Base-by-base conservation (phyloP, 2,113 vertebrate species). In the Irena cyanogastra region DNA sequence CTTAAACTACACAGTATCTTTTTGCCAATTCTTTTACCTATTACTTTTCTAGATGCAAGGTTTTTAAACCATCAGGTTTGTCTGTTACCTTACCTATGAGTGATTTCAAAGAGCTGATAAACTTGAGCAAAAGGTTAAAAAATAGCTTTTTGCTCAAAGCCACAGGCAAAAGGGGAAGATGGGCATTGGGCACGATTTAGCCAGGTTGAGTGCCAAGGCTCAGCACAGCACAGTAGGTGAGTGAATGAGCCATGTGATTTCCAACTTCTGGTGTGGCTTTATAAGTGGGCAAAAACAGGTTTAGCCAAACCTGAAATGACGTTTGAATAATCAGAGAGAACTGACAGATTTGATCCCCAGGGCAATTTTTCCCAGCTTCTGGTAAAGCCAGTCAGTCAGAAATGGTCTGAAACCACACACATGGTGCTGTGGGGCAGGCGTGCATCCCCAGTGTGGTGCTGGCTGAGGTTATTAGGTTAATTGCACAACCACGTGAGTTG, bases 1-100 rank as follows among this genome's bases (percentile, higher is more conserved):
- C 28, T 33, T 33, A n/a, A 45, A 70, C 89, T 49, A 82, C 35
- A 87, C 11, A 75, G 37, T 56, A 78, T 63, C 42, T 87, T 86
- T 96, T 84, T 94, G 85, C 78, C 63, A 92, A 45, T 42, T 84
- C 68, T 93, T 93, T 35, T 47, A 22, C 23, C 44, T 47, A 39
- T 49, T 83, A 69, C 20, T 53, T 71, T 26, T 83, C 16, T 69
- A 30, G 11, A 24, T 28, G 39, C 56, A 68, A 97, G 71, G 70
- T 35, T 93, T 50, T 81, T 63, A 94, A 94, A 87, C 21, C 64
- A 44, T 35, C 52, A n/a, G 30, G 61, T 92, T 66, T 72, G 35
- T 63, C 90, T 95, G 33, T 78, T 60, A 57, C 50, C 52, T 94
- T 63, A 77, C 52, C 47, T 70, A 52, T 50, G 54, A 37, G 60